phyloP scores from a whole-genome alignment of 2,888 invertebrate species.

The Oasisia sp. region DNA sequence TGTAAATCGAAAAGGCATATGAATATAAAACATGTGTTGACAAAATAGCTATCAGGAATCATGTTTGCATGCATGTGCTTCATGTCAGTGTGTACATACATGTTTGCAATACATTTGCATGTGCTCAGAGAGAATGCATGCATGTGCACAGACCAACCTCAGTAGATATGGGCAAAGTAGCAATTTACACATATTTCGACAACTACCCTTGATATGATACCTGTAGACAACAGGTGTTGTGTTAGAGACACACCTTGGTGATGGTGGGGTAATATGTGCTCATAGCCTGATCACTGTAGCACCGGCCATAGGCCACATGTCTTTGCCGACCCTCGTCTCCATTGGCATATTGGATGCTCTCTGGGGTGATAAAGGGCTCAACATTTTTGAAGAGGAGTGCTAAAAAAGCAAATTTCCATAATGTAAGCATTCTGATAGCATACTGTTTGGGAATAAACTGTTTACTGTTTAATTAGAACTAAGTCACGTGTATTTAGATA shows the following conservation, averaged over 20 bases:
- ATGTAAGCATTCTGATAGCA: background rate
- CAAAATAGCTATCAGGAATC: too few species aligned
- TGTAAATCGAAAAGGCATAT: too few species aligned
- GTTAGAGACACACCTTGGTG: background rate
- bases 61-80: too few species aligned
- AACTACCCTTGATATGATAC: background rate
- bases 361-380: constrained; percentile 52
- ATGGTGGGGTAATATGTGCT: constrained; percentile 27
- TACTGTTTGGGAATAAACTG: too few species aligned
- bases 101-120: too few species aligned
- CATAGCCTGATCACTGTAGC: constrained; percentile 47
- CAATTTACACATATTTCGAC: background rate
- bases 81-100: too few species aligned
- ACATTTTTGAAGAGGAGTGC: constrained; percentile 53
- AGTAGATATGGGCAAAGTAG: background rate
- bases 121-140: too few species aligned
- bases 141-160: too few species aligned
- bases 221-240: too few species aligned
- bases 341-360: constrained; percentile 56
- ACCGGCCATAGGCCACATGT: constrained; percentile 50
- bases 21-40: too few species aligned
- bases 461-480: too few species aligned
- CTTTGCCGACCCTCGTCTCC: constrained; percentile 55
- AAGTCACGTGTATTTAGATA: too few species aligned
- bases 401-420: constrained; percentile 31